Base-by-base conservation (phyloP, 2,888 invertebrate species). In the Amitus sp. region DNA sequence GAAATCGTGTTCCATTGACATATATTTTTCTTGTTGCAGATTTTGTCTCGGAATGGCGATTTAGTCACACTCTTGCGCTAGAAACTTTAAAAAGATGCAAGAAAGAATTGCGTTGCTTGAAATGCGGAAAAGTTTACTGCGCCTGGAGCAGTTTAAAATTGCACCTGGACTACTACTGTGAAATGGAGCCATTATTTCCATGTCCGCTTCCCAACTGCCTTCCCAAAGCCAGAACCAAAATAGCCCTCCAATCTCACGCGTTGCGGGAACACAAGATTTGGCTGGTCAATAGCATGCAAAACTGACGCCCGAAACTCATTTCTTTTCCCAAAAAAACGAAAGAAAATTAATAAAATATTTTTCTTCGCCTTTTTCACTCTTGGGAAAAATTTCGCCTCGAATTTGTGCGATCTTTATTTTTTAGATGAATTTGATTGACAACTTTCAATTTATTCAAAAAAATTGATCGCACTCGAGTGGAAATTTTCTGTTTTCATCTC, bases 1-100 rank as follows among this genome's bases (percentile, higher is more conserved):
- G 58, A 23, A 63, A 59, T 37, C 64, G 66, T 78, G 86, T 89
- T 73, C 88, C 88, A 72, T 88, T 89, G 74, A 39, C 17, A 2
- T 12, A 10, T 39, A 13, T 39, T 15, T 39, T 39, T 13, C 39
- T 2, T 39, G 39, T 39, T 39, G 15, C 67, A 63, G 76, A 67
- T 66, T 65, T 62, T 63, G 69, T 68, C 49, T 53, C 53, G 50
- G 54, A 50, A 56, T 60, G 60, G 19, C 55, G 47, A n/a, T 78
- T 72, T 64, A 75, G 75, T 65, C 73, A 73, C 54, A 71, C 54
- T 30, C 65, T 78, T 39, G 68, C 75, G 0, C 64, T 67, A 27
- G 74, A 74, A 54, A 58, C 37, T 40, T 73, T 72, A 75, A 65
- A 51, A 9, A 62, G 51, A 2, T 78, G 77, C 72, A 78, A 76